These are phyloP conservation scores for Radopholus similis DNA, from an alignment of 1,140 invertebrate species.

Conservation along the genomic window DNA sequence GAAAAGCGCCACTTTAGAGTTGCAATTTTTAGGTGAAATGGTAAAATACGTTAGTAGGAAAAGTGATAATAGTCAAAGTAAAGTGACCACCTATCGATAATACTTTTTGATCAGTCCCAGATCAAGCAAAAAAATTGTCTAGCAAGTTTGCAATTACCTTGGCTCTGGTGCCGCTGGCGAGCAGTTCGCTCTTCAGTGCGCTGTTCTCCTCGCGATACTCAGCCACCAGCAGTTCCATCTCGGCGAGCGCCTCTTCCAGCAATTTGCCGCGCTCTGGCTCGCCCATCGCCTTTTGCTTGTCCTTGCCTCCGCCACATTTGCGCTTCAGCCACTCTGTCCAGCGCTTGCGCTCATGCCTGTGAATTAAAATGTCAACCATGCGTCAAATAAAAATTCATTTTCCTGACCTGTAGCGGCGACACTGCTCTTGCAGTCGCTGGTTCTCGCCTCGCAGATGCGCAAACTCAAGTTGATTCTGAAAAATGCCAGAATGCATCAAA, in stretches of 20 bases:
- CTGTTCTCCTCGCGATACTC: conserved; percentile 58
- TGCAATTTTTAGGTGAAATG: too few relatives aligned
- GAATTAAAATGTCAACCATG: too few relatives aligned
- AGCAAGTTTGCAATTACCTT: too few relatives aligned
- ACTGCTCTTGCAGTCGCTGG: conserved; percentile 38
- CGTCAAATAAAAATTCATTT: too few relatives aligned
- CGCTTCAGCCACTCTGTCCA: conserved; percentile 28
- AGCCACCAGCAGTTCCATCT: conserved; percentile 52
- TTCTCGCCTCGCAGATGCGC: conserved; percentile 32
- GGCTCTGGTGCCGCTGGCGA: too few relatives aligned
- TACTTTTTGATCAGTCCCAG: too few relatives aligned
- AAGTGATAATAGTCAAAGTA: too few relatives aligned
- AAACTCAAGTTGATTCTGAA: conserved; percentile 29
- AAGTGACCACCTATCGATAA: too few relatives aligned
- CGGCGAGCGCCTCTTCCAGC: conserved; percentile 52
- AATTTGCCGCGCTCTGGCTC: conserved; percentile 22
- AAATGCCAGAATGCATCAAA: not conserved
- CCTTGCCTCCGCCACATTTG: not conserved
- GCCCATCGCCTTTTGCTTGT: not conserved
- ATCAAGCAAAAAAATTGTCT: too few relatives aligned
- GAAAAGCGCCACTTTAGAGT: too few relatives aligned
- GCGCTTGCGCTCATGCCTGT: conserved; percentile 42
- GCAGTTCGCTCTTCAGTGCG: conserved; percentile 54
- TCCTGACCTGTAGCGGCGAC: conserved; percentile 19
- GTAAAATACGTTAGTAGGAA: too few relatives aligned